These are phyloP conservation scores for Tachina grossa DNA, from an alignment of 2,888 invertebrate species.

Conservation along the genomic window DNA sequence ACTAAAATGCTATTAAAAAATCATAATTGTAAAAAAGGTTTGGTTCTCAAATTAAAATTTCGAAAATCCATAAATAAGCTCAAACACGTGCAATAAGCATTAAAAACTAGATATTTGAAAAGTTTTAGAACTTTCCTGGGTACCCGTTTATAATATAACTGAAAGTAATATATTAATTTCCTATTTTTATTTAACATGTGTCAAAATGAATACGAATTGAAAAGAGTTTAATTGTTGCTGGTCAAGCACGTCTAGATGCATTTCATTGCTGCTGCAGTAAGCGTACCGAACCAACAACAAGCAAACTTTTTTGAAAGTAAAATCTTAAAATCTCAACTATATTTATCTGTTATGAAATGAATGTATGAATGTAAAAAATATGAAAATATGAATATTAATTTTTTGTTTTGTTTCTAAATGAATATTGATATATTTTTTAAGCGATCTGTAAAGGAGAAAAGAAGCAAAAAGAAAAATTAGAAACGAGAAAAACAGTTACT, in stretches of 20 bases:
- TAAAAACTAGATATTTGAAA: too few species aligned
- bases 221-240: too few species aligned
- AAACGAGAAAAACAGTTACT: neutral
- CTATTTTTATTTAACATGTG: too few species aligned
- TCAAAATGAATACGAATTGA: too few species aligned
- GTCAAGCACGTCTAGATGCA: neutral
- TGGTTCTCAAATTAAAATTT: too few species aligned
- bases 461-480: conserved; percentile 14
- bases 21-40: too few species aligned
- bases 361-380: conserved; percentile 4
- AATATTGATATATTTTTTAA: neutral
- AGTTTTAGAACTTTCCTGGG: neutral
- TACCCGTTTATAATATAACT: neutral
- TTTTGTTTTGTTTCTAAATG: conserved; percentile 36
- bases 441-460: neutral
- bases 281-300: too few species aligned
- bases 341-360: neutral
- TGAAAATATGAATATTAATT: conserved; percentile 12
- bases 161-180: neutral
- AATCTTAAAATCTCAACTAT: neutral
- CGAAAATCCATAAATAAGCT: too few species aligned
- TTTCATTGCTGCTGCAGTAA: too few species aligned
- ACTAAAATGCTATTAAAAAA: too few species aligned
- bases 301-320: neutral
- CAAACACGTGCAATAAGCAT: too few species aligned